Percentiles rank a stretch among this genome's conserved stretches.
These are phyloP conservation scores for Murina feae DNA, from an alignment of 2,113 vertebrate species.

Conservation along the genomic window DNA sequence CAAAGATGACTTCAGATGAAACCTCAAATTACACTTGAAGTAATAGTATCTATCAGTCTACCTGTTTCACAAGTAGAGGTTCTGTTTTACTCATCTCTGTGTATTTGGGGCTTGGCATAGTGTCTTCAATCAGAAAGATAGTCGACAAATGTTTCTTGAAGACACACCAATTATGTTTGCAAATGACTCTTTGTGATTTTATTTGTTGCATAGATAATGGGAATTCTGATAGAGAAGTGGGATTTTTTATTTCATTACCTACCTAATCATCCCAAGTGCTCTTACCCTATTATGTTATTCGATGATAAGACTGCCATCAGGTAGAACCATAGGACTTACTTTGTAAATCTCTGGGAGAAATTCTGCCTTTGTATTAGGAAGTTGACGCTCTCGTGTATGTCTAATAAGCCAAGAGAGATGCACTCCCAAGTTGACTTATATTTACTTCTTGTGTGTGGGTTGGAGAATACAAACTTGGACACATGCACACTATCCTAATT, in stretches of 20 bases:
- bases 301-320: not conserved
- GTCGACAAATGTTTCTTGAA: not conserved
- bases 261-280: not conserved
- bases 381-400: not conserved
- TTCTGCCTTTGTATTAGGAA: not conserved
- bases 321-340: not conserved
- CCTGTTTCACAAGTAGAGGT: not conserved
- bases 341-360: not conserved
- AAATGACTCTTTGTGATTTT: not conserved
- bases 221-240: not conserved
- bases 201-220: not conserved
- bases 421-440: not conserved
- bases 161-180: not conserved
- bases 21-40: not conserved
- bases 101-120: not conserved
- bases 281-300: not conserved
- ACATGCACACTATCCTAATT: not conserved
- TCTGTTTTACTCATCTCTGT: not conserved
- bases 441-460: constrained; percentile 18
- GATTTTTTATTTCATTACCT: constrained; percentile 23
- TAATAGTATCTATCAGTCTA: not conserved
- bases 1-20: not conserved
- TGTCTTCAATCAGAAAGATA: not conserved
- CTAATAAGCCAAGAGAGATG: not conserved
- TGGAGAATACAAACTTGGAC: not conserved